A percentile compares a stretch with the other conserved stretches of the same genome.
phyloP scores from a whole-genome alignment of 2,113 vertebrate genomes.

The Girardinichthys multiradiatus region DNA sequence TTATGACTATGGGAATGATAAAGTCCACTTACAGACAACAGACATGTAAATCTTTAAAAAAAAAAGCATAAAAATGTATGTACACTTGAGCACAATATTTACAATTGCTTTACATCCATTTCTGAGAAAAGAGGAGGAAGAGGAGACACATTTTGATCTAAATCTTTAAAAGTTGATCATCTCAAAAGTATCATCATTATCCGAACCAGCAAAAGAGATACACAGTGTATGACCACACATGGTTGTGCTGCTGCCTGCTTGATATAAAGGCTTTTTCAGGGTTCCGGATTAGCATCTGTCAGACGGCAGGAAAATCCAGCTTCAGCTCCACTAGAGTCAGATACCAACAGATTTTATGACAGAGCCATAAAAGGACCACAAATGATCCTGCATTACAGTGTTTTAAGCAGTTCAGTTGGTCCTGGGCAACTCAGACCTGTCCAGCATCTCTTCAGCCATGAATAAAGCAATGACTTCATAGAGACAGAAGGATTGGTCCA shows the following conservation, averaged over 20 bases:
- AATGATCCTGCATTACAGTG: constrained; percentile 10
- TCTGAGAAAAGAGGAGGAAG: background rate
- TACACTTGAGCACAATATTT: background rate
- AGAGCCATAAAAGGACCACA: background rate
- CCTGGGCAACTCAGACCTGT: constrained; percentile 4
- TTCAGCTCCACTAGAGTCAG: constrained; percentile 18
- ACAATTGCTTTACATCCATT: constrained; percentile 4
- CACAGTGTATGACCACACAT: background rate
- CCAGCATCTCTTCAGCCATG: constrained; percentile 43
- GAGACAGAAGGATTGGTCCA: constrained; percentile 8
- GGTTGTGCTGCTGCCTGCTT: constrained; percentile 38
- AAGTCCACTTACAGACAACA: constrained; percentile 11
- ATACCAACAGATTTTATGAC: constrained; percentile 13
- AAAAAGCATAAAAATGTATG: constrained; percentile 15
- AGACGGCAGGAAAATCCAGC: constrained; percentile 41
- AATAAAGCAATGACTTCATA: constrained; percentile 39
- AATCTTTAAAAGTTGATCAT: background rate
- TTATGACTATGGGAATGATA: constrained; percentile 21
- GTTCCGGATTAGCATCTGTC: constrained; percentile 11
- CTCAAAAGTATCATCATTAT: constrained; percentile 5
- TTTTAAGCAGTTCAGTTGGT: constrained; percentile 11
- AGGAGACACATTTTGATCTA: background rate
- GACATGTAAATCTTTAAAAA: constrained; percentile 2
- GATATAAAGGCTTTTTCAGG: background rate
- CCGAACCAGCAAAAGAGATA: constrained; percentile 3